Base-by-base conservation (phyloP, 2,113 vertebrate species). In the Petromus typicus region DNA sequence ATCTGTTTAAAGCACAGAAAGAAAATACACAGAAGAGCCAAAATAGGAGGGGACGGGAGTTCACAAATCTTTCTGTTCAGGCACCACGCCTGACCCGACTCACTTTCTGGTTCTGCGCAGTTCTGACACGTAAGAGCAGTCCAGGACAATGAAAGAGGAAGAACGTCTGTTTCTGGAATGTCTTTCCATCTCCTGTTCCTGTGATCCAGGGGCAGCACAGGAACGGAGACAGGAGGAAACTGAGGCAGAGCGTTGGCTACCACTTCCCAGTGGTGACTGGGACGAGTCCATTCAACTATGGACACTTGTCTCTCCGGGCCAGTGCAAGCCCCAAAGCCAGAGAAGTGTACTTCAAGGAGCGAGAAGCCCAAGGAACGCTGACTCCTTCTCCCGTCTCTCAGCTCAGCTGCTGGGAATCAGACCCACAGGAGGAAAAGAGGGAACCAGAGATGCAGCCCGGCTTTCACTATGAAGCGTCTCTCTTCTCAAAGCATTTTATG, bases 401-500 rank as follows among this genome's bases (percentile, higher is more conserved):
- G 7, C 43, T 13, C 91, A 18, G 67, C 48, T 7, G 10, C 43
- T 3, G 30, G 73, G 69, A 32, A 20, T 22, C 5, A 13, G 34
- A 40, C 17, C 30, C 4, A 5, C 34, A 32, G n/a, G 20, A 89
- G 63, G 30, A 17, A 7, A n/a, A 30, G 20, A 63, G 34, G 43
- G 8, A 54, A 9, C 61, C 14, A n/a, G 48, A 40, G 84, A 51
- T 51, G 5, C 2, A 0, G n/a, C n/a, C 5, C 2, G 27, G 48
- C 78, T 11, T 7, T 13, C 71, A 40, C 45, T 18, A 0, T 25
- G 66, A 25, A 48, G 57, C 45, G 18, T 16, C 27, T 11, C 86
- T 1, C 6, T 1, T 34, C 57, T 76, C 27, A 4, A 0, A 0
- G 11, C 22, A 34, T 61, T 82, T 71, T 43, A 30, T 5, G 30